Evolutionary conservation across 2,113 vertebrate species (phyloP).

Genomic region (Pollimyrus isidori): DNA sequence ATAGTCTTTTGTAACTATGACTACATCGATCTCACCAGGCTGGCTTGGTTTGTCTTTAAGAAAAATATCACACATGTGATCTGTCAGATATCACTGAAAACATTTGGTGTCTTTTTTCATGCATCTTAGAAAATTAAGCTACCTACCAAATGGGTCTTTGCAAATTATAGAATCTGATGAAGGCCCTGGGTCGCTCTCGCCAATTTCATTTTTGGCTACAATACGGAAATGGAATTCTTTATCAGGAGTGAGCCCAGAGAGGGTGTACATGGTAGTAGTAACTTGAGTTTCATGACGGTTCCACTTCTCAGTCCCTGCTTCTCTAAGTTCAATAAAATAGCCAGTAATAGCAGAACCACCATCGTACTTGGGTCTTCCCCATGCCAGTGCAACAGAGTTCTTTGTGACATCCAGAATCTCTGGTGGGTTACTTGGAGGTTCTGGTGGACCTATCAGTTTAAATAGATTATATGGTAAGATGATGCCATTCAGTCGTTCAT

Average conservation of each 20-base stretch:
- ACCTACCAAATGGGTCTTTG: conserved; percentile 97
- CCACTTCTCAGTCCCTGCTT: conserved; percentile 82
- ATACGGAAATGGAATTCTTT: conserved; percentile 92
- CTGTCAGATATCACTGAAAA: neutral
- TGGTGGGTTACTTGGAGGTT: conserved; percentile 80
- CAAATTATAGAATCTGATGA: conserved; percentile 78
- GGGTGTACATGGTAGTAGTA: conserved; percentile 88
- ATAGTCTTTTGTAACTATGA: conserved; percentile 76
- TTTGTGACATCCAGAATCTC: conserved; percentile 94
- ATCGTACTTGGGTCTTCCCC: conserved; percentile 90
- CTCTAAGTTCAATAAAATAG: conserved; percentile 89
- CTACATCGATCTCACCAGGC: conserved; percentile 91
- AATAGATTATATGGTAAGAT: neutral
- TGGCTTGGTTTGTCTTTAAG: conserved; percentile 92
- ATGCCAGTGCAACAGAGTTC: conserved; percentile 82
- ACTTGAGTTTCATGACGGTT: conserved; percentile 79
- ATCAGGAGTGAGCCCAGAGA: conserved; percentile 82
- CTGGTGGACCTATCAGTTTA: conserved; percentile 71
- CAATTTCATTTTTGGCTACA: conserved; percentile 82
- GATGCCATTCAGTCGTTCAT: neutral
- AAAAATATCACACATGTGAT: conserved; percentile 22
- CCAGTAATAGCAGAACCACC: conserved; percentile 89
- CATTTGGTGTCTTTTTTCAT: neutral
- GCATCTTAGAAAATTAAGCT: neutral
- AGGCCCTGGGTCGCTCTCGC: conserved; percentile 80